Conservation (phyloP, 1,140 invertebrate genomes). For the Drosophila lowei region DNA sequence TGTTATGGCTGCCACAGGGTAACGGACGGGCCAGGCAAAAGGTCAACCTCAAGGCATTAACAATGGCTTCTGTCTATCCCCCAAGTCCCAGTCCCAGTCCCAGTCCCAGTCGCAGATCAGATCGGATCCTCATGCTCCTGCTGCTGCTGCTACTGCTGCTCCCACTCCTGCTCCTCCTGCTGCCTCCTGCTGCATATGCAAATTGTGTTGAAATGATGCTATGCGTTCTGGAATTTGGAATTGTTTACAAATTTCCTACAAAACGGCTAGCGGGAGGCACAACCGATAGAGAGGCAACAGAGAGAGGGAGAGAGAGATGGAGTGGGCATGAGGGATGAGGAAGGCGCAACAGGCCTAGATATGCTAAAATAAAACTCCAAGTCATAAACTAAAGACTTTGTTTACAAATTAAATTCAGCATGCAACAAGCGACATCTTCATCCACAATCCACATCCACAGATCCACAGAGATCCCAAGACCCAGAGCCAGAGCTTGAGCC, state of each 20-base stretch:
- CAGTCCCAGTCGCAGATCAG: background rate
- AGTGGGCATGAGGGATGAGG: no score
- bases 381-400: conserved; percentile 82
- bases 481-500: conserved; percentile 4
- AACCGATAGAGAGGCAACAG: background rate
- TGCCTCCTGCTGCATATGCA: conserved; percentile 47
- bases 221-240: conserved; percentile 64
- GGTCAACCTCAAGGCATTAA: conserved; percentile 51
- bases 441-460: conserved; percentile 40
- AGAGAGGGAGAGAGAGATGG: background rate
- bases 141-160: background rate
- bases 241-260: conserved; percentile 79
- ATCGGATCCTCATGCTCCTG: background rate
- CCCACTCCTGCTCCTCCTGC: background rate
- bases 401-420: conserved; percentile 82
- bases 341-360: conserved; percentile 37
- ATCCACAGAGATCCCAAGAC: conserved; percentile 1
- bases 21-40: conserved; percentile 38
- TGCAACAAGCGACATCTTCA: conserved; percentile 78
- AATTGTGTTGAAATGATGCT: conserved; percentile 38
- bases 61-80: conserved; percentile 27
- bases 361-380: conserved; percentile 77
- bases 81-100: background rate
- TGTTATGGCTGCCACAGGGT: conserved; percentile 65
- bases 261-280: conserved; percentile 57